Base-by-base conservation (phyloP, 2,888 invertebrate genomes). In the Parascotia fuliginaria region DNA sequence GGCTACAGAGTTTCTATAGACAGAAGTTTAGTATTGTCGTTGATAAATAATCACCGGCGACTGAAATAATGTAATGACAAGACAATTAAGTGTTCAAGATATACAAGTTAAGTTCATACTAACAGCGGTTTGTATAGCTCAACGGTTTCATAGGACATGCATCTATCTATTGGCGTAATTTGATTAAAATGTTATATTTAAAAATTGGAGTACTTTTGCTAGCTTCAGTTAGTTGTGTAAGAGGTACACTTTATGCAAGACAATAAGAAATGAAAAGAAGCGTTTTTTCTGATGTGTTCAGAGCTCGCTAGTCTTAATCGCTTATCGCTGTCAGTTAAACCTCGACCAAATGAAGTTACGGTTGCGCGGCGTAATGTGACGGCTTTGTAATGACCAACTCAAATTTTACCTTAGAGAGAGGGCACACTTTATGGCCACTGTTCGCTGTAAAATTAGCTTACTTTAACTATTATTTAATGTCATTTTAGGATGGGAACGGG, bases 381-480 rank as follows among this genome's bases (percentile, higher is more conserved):
- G 75, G 74, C 78, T 73, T 71, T 70, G 77, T 85, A 85, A 85
- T 86, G 82, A 76, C 68, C 71, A 67, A 71, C 71, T 73, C 66
- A 51, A 75, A 77, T 77, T 73, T 60, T 70, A 75, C 70, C 46
- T 50, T 42, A 58, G 62, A 60, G 60, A 67, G 63, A 67, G 65
- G 69, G 73, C 69, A 70, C 74, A 73, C 68, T 79, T 77, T 73
- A 75, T 71, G 73, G 73, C 73, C 73, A 77, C 75, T 70, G 70
- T 65, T 60, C 68, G 70, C 71, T 74, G 75, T 81, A 75, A 85
- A 85, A 84, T 84, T 82, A 85, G 78, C 76, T 84, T 79, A 81
- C 79, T 84, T 83, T 85, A 85, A 85, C 85, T 83, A 84, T 85
- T 85, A 85, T 87, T 87, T 85, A 87, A 87, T 87, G 86, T 82